These are phyloP conservation scores for Rhinogobio ventralis DNA, from an alignment of 2,797 vertebrate species.

Conservation along the genomic window DNA sequence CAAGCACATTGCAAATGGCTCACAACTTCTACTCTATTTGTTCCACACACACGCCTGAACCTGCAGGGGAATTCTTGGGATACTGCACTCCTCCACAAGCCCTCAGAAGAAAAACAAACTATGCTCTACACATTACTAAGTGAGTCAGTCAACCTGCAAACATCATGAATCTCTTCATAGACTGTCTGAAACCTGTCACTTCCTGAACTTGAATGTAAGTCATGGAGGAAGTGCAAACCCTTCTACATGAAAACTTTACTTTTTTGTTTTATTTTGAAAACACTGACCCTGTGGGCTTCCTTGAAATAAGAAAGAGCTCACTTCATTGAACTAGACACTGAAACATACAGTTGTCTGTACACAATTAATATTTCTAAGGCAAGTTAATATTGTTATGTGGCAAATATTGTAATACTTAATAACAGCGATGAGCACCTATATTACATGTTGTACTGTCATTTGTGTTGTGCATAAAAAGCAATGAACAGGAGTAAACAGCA, in stretches of 20 bases:
- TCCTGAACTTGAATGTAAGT: conserved; percentile 32
- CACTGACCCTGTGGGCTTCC: conserved; percentile 3
- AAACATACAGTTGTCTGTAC: background rate
- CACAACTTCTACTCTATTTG: background rate
- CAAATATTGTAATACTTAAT: background rate
- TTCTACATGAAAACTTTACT: too few species aligned
- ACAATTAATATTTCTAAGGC: background rate
- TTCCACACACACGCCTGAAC: conserved; percentile 51
- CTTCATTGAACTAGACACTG: background rate
- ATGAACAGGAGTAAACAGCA: background rate
- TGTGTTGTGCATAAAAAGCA: background rate
- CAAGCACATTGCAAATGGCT: background rate
- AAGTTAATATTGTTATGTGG: background rate
- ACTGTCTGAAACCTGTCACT: background rate
- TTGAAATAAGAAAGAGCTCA: background rate
- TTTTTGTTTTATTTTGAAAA: too few species aligned
- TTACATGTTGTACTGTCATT: background rate
- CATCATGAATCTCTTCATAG: background rate
- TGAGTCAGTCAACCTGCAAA: background rate
- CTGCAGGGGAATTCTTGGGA: conserved; percentile 57
- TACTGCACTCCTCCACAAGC: conserved; percentile 59
- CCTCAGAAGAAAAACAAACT: background rate
- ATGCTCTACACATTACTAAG: background rate
- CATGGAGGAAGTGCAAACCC: conserved; percentile 34
- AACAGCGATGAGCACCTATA: background rate